Evolutionary conservation across 2,113 vertebrate species (phyloP).

Genomic region (Xenus cinereus): DNA sequence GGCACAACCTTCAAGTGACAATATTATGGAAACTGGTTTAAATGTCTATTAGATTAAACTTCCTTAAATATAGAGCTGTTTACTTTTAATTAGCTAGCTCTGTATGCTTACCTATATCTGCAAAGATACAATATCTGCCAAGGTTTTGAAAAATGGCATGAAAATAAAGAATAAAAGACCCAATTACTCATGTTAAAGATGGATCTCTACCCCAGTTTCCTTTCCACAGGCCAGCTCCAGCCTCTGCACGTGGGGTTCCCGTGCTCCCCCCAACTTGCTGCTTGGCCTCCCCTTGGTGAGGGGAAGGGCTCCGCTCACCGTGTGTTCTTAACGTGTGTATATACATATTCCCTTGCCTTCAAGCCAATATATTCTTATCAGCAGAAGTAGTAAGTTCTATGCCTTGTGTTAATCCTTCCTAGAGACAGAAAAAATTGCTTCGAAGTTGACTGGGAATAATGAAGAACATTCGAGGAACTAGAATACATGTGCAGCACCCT

Average conservation of each 20-base stretch:
- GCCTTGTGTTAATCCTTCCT: not conserved
- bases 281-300: not conserved
- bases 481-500: no score
- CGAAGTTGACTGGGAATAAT: not conserved
- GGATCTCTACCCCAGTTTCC: not conserved
- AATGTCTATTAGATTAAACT: not conserved
- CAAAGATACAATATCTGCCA: not conserved
- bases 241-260: fast-evolving
- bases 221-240: not conserved
- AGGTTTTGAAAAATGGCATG: not conserved
- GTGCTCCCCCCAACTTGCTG: not conserved
- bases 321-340: not conserved
- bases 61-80: slow-evolving; percentile 19
- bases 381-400: not conserved
- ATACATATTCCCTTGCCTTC: not conserved
- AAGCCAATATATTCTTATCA: not conserved
- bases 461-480: not conserved
- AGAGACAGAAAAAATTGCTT: not conserved
- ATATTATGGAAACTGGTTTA: not conserved
- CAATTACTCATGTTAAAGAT: not conserved
- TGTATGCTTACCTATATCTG: not conserved
- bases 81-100: slow-evolving; percentile 31
- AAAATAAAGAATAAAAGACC: not conserved
- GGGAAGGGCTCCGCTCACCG: not conserved
- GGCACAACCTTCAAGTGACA: not conserved